These are phyloP conservation scores for Scytalopus superciliaris DNA, from an alignment of 2,113 vertebrate genomes.

Conservation along the genomic window DNA sequence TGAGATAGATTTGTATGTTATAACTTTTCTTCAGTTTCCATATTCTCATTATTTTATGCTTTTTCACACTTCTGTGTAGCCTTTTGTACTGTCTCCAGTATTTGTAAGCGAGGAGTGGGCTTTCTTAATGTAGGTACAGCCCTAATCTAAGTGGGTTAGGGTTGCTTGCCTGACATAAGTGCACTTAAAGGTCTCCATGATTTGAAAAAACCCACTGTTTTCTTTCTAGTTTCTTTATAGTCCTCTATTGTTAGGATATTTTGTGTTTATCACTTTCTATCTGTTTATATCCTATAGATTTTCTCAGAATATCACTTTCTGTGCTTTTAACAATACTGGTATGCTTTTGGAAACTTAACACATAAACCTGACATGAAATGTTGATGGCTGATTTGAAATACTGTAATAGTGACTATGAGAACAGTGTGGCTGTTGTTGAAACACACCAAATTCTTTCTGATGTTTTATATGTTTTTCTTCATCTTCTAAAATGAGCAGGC, in stretches of 20 bases:
- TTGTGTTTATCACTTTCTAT: not conserved
- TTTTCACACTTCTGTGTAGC: not conserved
- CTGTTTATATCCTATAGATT: not conserved
- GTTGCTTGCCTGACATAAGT: not conserved
- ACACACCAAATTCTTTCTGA: not conserved
- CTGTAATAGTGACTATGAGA: not conserved
- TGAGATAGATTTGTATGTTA: not conserved
- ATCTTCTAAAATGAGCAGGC: not conserved
- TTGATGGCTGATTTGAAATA: not conserved
- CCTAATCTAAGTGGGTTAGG: not conserved
- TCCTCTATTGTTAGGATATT: not conserved
- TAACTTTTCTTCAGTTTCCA: not conserved
- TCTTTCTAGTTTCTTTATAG: not conserved
- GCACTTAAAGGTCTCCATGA: not conserved
- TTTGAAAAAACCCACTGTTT: not conserved
- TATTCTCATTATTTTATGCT: not conserved
- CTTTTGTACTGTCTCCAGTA: not conserved
- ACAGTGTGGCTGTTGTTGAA: not conserved
- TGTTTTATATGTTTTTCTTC: not conserved
- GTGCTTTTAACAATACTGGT: not conserved
- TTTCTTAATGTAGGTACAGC: not conserved
- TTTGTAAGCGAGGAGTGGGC: not conserved
- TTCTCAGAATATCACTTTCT: not conserved
- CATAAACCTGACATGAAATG: not conserved
- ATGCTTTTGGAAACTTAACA: not conserved